Conservation (phyloP, 2,888 invertebrate genomes). For the Drosophila testacea region DNA sequence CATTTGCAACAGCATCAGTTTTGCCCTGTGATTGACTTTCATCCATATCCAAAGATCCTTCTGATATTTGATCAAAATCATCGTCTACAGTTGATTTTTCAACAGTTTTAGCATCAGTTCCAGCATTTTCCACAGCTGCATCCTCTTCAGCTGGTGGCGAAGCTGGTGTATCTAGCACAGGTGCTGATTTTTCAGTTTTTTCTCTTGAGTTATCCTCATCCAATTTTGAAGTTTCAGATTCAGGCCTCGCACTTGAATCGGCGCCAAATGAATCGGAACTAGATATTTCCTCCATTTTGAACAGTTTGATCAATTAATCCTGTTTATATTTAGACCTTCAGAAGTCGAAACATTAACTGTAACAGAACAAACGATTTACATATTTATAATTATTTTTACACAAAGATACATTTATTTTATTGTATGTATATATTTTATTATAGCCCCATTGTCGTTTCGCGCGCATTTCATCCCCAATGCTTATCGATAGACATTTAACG, state of each 20-base stretch:
- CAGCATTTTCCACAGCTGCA: conserved; percentile 26
- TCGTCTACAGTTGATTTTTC: conserved; percentile 61
- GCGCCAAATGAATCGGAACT: conserved; percentile 82
- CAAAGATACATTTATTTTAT: conserved; percentile 14
- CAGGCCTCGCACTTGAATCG: conserved; percentile 74
- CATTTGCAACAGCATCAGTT: conserved; percentile 38
- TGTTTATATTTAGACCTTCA: conserved; percentile 29
- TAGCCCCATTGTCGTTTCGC: conserved; percentile 48
- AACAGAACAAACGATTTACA: conserved; percentile 27
- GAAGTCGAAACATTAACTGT: conserved; percentile 75
- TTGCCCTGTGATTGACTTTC: conserved; percentile 74
- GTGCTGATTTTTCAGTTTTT: conserved; percentile 31
- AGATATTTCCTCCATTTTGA: conserved; percentile 83
- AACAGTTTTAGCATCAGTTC: conserved; percentile 3
- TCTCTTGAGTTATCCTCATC: conserved; percentile 65
- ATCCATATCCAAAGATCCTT: conserved; percentile 79
- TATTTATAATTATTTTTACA: conserved; percentile 7
- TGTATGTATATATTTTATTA: conserved; percentile 31
- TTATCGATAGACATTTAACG: conserved; percentile 35
- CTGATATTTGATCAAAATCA: conserved; percentile 82
- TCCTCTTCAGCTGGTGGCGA: conserved; percentile 58
- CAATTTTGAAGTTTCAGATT: conserved; percentile 68
- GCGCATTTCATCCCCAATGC: conserved; percentile 59
- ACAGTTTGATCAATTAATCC: conserved; percentile 31
- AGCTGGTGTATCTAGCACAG: conserved; percentile 55